phyloP scores from a whole-genome alignment of 2,797 vertebrate species.

The Channallabes apus region DNA sequence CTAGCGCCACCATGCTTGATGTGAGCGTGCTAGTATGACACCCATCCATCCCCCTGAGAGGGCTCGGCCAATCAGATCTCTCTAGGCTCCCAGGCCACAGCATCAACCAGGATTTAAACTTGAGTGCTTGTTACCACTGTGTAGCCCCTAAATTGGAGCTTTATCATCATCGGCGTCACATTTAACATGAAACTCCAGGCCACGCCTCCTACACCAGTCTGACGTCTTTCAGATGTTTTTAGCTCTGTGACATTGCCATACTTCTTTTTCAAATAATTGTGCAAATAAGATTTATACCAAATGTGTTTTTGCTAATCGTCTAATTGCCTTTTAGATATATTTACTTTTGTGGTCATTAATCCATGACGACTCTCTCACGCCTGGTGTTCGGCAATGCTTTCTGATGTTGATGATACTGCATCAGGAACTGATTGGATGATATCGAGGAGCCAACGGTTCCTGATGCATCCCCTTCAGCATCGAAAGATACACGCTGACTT shows the following conservation, averaged over 20 bases:
- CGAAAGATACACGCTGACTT: constrained; percentile 72
- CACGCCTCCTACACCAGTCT: neutral
- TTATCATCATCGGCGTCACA: neutral
- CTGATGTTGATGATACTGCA: constrained; percentile 99
- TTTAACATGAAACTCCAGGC: neutral
- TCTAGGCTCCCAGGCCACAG: too few relatives aligned
- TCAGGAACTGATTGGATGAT: constrained; percentile 99
- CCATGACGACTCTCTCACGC: neutral
- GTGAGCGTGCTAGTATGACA: too few relatives aligned
- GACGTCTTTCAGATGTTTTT: neutral
- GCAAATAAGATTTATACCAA: neutral
- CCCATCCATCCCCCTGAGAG: too few relatives aligned
- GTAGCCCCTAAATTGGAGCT: neutral
- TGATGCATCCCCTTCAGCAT: constrained; percentile 99
- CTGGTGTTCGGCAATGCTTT: constrained; percentile 58
- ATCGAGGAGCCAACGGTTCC: constrained; percentile 87
- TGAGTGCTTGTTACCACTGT: too few relatives aligned
- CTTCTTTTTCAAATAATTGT: neutral
- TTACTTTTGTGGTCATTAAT: neutral
- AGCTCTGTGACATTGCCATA: too few relatives aligned
- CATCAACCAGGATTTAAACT: too few relatives aligned
- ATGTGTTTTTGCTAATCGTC: neutral
- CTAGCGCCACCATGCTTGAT: too few relatives aligned
- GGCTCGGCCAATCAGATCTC: too few relatives aligned
- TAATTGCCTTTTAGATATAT: neutral